Percentiles rank a stretch among this genome's conserved stretches.
Conservation (phyloP, 2,113 vertebrate species). For the Aspidoscelis tigris region DNA sequence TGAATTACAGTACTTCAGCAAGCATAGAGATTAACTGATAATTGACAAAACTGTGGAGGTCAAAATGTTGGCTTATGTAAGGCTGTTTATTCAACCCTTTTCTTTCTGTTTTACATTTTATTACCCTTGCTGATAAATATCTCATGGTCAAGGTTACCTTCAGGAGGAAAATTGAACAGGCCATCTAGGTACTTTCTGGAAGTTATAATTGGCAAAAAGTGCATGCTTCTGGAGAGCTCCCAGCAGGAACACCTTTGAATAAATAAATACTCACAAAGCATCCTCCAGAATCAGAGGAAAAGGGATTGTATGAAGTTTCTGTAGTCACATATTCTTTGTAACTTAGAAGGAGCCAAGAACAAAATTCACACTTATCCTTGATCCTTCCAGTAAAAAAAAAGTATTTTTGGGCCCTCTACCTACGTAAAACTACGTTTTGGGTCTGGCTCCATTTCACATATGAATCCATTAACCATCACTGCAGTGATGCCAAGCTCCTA, state of each 20-base stretch:
- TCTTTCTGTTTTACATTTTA: constrained; percentile 33
- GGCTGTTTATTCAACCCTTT: constrained; percentile 11
- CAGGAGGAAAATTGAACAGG: constrained; percentile 44
- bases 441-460: neutral
- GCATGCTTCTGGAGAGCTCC: constrained; percentile 30
- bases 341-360: constrained; percentile 24
- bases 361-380: neutral
- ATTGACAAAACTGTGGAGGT: constrained; percentile 18
- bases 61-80: constrained; percentile 25
- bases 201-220: constrained; percentile 43
- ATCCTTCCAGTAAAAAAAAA: neutral
- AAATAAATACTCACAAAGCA: constrained; percentile 41
- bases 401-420: neutral
- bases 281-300: neutral
- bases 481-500: too few species aligned
- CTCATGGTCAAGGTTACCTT: constrained; percentile 43
- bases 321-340: neutral
- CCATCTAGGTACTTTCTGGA: constrained; percentile 45
- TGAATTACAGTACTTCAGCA: constrained; percentile 22
- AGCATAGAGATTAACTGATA: constrained; percentile 21
- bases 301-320: constrained; percentile 20
- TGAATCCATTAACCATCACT: too few species aligned
- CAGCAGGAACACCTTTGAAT: constrained; percentile 38
- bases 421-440: neutral
- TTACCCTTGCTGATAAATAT: constrained; percentile 17